Conservation (phyloP, 2,113 vertebrate genomes). For the Ceyx margarethae region DNA sequence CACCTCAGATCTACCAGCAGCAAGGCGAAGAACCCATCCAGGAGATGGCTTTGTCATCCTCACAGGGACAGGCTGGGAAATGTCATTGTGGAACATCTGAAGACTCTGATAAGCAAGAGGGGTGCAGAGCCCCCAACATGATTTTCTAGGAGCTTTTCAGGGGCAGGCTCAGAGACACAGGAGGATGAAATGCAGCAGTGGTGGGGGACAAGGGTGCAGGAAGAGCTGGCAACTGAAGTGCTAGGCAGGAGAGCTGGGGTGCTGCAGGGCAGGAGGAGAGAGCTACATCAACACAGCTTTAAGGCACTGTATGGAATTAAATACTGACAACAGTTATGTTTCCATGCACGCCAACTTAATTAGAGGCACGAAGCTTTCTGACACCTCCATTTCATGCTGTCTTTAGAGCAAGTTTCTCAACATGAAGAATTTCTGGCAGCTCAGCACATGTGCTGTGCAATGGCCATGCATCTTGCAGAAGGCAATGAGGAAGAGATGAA, state of each 20-base stretch:
- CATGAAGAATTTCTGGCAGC: background rate
- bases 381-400: slow-evolving; percentile 56
- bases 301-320: background rate
- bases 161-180: background rate
- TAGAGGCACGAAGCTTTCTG: slow-evolving; percentile 33
- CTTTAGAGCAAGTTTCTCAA: slow-evolving; percentile 32
- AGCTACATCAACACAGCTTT: background rate
- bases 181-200: background rate
- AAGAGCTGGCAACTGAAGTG: background rate
- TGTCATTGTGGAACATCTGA: background rate
- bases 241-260: background rate
- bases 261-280: background rate
- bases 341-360: slow-evolving; percentile 25
- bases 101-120: background rate
- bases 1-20: rapidly evolving
- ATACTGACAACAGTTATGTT: slow-evolving; percentile 34
- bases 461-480: background rate
- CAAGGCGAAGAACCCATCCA: background rate
- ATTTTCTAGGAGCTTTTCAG: background rate
- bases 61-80: background rate
- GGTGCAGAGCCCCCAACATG: background rate
- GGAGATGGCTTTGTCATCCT: background rate
- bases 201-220: background rate
- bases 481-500: background rate
- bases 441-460: background rate